phyloP scores from a whole-genome alignment of 2,888 invertebrate genomes.

The Orgyia antiqua region DNA sequence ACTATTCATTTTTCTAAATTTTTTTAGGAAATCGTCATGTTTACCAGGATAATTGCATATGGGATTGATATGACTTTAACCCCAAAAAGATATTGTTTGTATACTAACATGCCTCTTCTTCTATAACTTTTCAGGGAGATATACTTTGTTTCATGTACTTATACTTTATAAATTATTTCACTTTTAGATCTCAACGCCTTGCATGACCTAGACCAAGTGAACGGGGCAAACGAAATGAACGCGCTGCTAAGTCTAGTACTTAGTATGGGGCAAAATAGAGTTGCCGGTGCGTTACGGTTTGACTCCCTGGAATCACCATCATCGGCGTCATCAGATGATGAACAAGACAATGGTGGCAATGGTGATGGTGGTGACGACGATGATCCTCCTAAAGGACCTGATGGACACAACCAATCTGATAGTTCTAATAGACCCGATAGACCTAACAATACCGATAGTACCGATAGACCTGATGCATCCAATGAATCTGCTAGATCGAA shows the following conservation, averaged over 20 bases:
- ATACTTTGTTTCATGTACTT: too few relatives aligned
- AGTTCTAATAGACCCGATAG: background rate
- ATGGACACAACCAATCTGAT: background rate
- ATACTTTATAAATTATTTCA: too few relatives aligned
- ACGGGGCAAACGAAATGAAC: conserved; percentile 70
- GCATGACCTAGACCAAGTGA: conserved; percentile 52
- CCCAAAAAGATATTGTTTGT: too few relatives aligned
- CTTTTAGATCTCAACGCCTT: conserved; percentile 47
- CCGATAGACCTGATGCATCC: background rate
- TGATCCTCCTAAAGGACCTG: conserved; percentile 8
- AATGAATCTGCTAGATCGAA: background rate
- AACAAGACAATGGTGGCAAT: conserved; percentile 13
- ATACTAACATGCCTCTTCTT: too few relatives aligned
- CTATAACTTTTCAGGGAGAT: too few relatives aligned
- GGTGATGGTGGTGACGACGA: conserved; percentile 8
- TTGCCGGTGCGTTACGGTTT: conserved; percentile 59
- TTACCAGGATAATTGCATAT: too few relatives aligned
- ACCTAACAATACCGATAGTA: background rate
- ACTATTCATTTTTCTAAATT: too few relatives aligned
- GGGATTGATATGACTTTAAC: too few relatives aligned
- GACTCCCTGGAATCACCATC: conserved; percentile 36
- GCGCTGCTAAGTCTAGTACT: conserved; percentile 66
- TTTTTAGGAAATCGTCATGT: too few relatives aligned
- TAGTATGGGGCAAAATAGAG: conserved; percentile 64
- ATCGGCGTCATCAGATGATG: conserved; percentile 22